Percentiles rank a stretch among this genome's conserved stretches.
phyloP scores from a whole-genome alignment of 2,888 invertebrate species.

The Amblyjoppa proteus region DNA sequence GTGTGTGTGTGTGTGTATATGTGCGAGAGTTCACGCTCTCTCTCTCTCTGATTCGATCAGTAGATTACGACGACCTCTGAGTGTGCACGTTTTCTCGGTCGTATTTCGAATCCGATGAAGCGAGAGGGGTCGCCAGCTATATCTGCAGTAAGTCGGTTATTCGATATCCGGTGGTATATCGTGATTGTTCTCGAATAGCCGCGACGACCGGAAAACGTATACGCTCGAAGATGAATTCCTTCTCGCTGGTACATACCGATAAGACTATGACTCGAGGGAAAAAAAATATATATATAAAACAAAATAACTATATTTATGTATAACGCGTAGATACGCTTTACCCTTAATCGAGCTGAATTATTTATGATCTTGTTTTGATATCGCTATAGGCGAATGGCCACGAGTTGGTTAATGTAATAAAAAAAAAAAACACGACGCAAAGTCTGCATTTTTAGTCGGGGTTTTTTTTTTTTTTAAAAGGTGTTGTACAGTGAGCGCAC shows the following conservation, averaged over 20 bases:
- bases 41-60: conserved; percentile 46
- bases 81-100: conserved; percentile 46
- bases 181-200: conserved; percentile 64
- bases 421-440: background rate
- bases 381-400: conserved; percentile 27
- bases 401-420: conserved; percentile 15
- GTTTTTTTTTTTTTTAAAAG: background rate
- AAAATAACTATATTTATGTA: conserved; percentile 35
- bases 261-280: conserved; percentile 33
- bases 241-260: conserved; percentile 19
- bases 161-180: conserved; percentile 65
- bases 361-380: conserved; percentile 50
- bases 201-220: conserved; percentile 59
- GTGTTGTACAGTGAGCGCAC: background rate
- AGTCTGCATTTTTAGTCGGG: background rate
- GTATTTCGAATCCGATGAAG: conserved; percentile 44
- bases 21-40: background rate
- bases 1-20: background rate
- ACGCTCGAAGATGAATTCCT: conserved; percentile 50
- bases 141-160: conserved; percentile 54
- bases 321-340: conserved; percentile 40
- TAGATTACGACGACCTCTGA: conserved; percentile 42
- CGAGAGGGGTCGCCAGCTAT: conserved; percentile 40
- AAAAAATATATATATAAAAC: conserved; percentile 2
- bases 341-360: conserved; percentile 56